Evolutionary conservation across 1,140 invertebrate genomes (phyloP).

Genomic region (Melipona quadrifasciata): DNA sequence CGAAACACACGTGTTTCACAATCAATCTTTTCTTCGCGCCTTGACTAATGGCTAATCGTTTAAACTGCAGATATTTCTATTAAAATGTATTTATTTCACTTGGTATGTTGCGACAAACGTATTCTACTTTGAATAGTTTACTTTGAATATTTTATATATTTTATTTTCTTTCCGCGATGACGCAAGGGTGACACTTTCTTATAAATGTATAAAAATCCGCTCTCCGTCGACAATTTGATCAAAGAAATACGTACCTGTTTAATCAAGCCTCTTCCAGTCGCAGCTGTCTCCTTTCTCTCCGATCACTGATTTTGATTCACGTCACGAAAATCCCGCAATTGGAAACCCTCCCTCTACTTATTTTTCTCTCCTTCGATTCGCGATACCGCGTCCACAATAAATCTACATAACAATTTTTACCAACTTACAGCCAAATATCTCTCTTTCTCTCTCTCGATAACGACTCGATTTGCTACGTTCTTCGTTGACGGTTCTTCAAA

Average conservation of each 20-base stretch:
- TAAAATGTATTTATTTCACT: background rate
- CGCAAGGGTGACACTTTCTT: background rate
- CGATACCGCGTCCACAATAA: background rate
- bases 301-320: background rate
- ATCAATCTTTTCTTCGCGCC: background rate
- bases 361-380: background rate
- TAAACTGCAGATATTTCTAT: background rate
- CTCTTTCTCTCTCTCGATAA: background rate
- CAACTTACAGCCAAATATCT: background rate
- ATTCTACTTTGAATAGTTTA: background rate
- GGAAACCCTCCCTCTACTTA: background rate
- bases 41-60: background rate
- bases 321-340: background rate
- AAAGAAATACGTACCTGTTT: slow-evolving; percentile 15
- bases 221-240: too few relatives aligned
- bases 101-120: background rate
- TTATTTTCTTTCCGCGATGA: background rate
- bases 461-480: background rate
- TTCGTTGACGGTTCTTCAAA: background rate
- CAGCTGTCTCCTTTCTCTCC: too few relatives aligned
- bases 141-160: background rate
- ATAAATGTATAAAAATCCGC: background rate
- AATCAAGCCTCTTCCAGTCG: background rate
- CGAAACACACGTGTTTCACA: background rate
- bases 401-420: background rate